Conservation (phyloP, 2,113 vertebrate genomes). For the Bufo gargarizans region DNA sequence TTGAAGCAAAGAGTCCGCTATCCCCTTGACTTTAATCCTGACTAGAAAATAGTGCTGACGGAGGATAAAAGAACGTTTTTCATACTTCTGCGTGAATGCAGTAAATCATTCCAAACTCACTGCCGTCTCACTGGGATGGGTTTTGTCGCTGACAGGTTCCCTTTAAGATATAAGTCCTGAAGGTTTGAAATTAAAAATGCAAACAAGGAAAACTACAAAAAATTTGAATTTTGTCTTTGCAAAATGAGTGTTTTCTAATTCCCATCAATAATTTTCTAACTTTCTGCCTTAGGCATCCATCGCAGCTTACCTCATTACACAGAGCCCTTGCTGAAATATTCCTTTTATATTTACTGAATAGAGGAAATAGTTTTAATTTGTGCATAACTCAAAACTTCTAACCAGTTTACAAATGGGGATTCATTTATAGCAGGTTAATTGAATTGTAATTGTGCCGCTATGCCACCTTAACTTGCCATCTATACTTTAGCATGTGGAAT, state of each 20-base stretch:
- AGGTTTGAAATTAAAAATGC: background rate
- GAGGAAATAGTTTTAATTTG: background rate
- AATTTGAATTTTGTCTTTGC: background rate
- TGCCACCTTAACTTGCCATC: conserved; percentile 11
- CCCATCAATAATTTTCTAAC: background rate
- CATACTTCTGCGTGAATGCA: too few relatives aligned
- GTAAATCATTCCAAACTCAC: too few relatives aligned
- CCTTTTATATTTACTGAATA: background rate
- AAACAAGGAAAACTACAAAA: background rate
- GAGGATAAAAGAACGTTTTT: too few relatives aligned
- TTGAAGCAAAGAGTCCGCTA: too few relatives aligned
- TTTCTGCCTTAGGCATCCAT: background rate
- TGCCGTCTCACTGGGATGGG: too few relatives aligned
- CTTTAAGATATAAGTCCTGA: background rate
- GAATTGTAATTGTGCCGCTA: conserved; percentile 34
- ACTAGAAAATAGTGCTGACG: too few relatives aligned
- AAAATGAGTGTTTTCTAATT: background rate
- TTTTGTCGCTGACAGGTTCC: too few relatives aligned
- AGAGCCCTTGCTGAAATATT: background rate
- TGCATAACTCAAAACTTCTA: background rate
- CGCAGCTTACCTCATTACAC: background rate
- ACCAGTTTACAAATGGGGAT: conserved; percentile 7
- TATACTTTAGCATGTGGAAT: conserved; percentile 21
- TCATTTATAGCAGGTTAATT: conserved; percentile 25
- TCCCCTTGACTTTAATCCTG: too few relatives aligned